Percentiles rank a stretch among this genome's conserved stretches.
phyloP scores from a whole-genome alignment of 2,888 invertebrate species.

The Hoplodrina ambigua region DNA sequence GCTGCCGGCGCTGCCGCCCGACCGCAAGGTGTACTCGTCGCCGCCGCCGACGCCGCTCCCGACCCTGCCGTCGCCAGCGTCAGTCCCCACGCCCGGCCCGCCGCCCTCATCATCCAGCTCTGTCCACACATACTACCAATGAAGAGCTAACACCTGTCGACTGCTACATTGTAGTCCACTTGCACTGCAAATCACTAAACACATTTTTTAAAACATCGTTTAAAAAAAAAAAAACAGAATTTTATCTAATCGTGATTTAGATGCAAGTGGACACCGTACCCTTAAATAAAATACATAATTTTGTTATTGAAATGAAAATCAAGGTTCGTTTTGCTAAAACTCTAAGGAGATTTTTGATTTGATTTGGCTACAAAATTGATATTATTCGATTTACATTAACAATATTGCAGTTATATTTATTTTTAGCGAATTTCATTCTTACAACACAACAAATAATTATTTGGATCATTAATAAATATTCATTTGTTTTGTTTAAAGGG shows the following conservation, averaged over 20 bases:
- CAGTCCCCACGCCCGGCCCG: constrained; percentile 81
- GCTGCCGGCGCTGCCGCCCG: constrained; percentile 86
- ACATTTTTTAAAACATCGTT: background rate
- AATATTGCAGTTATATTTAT: background rate
- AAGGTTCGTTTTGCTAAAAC: background rate
- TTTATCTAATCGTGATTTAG: background rate
- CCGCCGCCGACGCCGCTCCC: constrained; percentile 90
- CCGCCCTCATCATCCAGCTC: constrained; percentile 80
- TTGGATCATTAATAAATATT: background rate
- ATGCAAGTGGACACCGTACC: background rate
- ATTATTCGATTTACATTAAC: background rate
- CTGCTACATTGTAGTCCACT: background rate
- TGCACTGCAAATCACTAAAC: background rate
- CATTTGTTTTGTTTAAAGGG: background rate
- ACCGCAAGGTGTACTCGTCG: constrained; percentile 90
- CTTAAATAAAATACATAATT: background rate
- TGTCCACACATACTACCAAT: constrained; percentile 81
- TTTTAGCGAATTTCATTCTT: too few relatives aligned
- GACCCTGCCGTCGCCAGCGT: constrained; percentile 84
- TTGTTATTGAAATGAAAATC: background rate
- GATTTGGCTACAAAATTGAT: background rate
- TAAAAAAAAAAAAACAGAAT: too few relatives aligned
- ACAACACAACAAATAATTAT: background rate
- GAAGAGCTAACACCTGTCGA: constrained; percentile 10
- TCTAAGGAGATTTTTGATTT: background rate